phyloP scores from a whole-genome alignment of 2,888 invertebrate genomes.

The Lampropteryx suffumata region DNA sequence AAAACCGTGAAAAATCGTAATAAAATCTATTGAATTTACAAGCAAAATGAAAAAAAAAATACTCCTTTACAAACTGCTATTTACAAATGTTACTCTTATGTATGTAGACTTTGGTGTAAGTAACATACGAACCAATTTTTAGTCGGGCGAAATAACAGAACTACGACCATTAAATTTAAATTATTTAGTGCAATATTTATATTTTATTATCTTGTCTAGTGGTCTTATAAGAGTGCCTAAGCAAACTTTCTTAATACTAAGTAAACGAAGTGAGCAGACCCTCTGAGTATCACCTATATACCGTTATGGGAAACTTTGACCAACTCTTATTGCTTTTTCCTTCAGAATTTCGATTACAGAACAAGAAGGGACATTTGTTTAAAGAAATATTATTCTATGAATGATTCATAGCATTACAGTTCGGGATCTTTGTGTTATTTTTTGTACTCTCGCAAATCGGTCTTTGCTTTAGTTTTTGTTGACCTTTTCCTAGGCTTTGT shows the following conservation, averaged over 20 bases:
- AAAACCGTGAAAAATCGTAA: no score
- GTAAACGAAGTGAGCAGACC: slow-evolving; percentile 65
- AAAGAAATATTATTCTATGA: slow-evolving; percentile 38
- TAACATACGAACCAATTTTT: no score
- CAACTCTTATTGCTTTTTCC: slow-evolving; percentile 63
- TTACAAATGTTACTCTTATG: no score
- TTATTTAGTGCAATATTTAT: slow-evolving; percentile 65
- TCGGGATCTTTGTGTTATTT: slow-evolving; percentile 18
- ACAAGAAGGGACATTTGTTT: slow-evolving; percentile 47
- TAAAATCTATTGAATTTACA: no score
- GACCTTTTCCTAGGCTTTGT: background rate
- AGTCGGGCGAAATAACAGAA: no score
- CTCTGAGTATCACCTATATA: slow-evolving; percentile 63
- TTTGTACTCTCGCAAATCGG: slow-evolving; percentile 5
- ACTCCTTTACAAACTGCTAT: no score
- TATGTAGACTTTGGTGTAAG: no score
- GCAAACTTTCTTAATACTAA: slow-evolving; percentile 70
- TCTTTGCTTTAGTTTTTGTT: background rate
- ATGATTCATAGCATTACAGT: slow-evolving; percentile 30
- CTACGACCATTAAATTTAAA: slow-evolving; percentile 49
- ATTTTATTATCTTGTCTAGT: slow-evolving; percentile 68
- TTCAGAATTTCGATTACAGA: slow-evolving; percentile 47
- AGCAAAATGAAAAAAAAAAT: no score
- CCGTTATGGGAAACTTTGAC: slow-evolving; percentile 62
- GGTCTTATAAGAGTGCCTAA: slow-evolving; percentile 63